phyloP scores from a whole-genome alignment of 1,140 invertebrate genomes.

The Aphidius gifuensis region DNA sequence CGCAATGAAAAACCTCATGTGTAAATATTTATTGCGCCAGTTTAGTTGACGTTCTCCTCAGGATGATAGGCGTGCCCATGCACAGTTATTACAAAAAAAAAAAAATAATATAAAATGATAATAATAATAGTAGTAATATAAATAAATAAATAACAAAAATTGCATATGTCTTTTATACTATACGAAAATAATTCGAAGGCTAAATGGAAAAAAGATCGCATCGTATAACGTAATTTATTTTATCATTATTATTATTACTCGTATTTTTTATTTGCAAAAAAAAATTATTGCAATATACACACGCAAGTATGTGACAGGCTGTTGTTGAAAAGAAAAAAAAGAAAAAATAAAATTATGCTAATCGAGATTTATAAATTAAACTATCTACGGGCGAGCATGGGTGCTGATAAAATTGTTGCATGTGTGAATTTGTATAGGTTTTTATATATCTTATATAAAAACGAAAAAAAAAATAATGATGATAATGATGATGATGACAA shows the following conservation, averaged over 20 bases:
- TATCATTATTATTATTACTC: not conserved
- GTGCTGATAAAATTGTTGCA: constrained; percentile 33
- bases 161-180: too few relatives aligned
- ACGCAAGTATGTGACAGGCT: too few relatives aligned
- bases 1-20: constrained; percentile 1
- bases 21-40: not conserved
- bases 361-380: constrained; percentile 51
- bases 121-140: too few relatives aligned
- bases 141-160: too few relatives aligned
- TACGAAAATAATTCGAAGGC: constrained; percentile 1
- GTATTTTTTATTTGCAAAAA: not conserved
- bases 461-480: not conserved
- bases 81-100: not conserved
- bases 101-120: too few relatives aligned
- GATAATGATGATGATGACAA: not conserved
- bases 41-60: constrained; percentile 4
- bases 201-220: not conserved
- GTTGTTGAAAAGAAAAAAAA: too few relatives aligned
- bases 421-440: not conserved
- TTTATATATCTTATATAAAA: not conserved
- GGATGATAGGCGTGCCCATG: constrained; percentile 5
- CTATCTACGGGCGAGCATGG: constrained; percentile 40
- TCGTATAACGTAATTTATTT: not conserved
- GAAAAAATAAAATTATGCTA: constrained; percentile 42
- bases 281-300: not conserved